Evolutionary conservation across 1,140 invertebrate species (phyloP).

Genomic region (Drosophila santomea): DNA sequence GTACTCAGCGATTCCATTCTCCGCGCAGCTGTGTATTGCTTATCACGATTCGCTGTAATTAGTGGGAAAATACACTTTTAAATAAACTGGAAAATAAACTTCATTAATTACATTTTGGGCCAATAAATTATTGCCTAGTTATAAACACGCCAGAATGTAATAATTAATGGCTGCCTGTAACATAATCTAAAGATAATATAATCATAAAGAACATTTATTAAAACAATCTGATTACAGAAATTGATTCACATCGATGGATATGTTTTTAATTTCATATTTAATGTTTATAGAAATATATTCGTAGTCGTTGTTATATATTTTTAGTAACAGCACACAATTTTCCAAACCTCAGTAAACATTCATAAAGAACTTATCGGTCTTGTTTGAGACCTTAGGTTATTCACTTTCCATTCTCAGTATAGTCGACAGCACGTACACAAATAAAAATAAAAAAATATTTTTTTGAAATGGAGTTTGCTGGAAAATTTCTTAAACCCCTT

Average conservation of each 20-base stretch:
- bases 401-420: not conserved
- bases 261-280: too few relatives aligned
- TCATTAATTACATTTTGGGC: not conserved
- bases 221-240: not conserved
- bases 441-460: slow-evolving; percentile 7
- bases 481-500: slow-evolving; percentile 32
- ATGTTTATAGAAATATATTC: too few relatives aligned
- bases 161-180: too few relatives aligned
- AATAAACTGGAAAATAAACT: not conserved
- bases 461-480: slow-evolving; percentile 42
- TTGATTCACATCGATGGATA: too few relatives aligned
- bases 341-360: not conserved
- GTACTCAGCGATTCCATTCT: slow-evolving; percentile 28
- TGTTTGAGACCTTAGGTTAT: not conserved
- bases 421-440: slow-evolving; percentile 2
- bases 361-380: not conserved
- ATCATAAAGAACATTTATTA: too few relatives aligned
- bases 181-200: too few relatives aligned
- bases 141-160: too few relatives aligned
- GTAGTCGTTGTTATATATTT: not conserved
- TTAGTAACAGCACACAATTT: too few relatives aligned
- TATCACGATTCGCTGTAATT: slow-evolving; percentile 7
- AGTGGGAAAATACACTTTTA: not conserved
- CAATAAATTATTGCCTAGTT: too few relatives aligned
- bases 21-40: not conserved